phyloP scores from a whole-genome alignment of 2,797 vertebrate genomes.

The Ceryle rudis region DNA sequence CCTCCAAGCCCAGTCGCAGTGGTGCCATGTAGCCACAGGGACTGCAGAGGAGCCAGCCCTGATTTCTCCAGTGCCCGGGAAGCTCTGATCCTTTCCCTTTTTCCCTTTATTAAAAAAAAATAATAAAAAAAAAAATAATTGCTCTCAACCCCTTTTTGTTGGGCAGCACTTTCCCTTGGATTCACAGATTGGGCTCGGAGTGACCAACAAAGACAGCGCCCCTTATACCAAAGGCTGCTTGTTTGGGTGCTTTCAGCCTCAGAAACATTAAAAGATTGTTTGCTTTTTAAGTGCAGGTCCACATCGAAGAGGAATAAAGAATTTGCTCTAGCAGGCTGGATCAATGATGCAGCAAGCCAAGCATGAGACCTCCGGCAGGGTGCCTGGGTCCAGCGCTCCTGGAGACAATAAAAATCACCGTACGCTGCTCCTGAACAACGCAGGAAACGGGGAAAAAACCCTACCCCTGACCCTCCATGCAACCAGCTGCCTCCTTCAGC shows the following conservation, averaged over 20 bases:
- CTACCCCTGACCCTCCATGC: neutral
- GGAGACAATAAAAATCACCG: constrained; percentile 22
- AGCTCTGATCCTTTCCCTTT: neutral
- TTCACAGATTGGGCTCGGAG: neutral
- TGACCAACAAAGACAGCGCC: neutral
- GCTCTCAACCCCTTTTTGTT: neutral
- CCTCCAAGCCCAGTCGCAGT: neutral
- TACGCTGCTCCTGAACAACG: neutral
- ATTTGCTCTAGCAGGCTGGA: constrained; percentile 14
- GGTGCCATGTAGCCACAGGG: neutral
- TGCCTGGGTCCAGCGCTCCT: neutral
- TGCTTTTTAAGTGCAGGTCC: constrained; percentile 24
- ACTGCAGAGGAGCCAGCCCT: neutral
- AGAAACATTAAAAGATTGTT: constrained; percentile 10
- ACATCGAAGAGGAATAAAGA: constrained; percentile 26
- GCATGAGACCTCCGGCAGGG: neutral
- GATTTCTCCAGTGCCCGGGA: neutral
- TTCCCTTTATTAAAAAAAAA: neutral
- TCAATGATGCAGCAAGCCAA: constrained; percentile 22
- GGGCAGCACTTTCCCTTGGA: neutral
- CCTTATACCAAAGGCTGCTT: constrained; percentile 32
- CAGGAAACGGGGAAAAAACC: neutral
- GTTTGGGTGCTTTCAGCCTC: constrained; percentile 13
- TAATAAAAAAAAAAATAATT: neutral
- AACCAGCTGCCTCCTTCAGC: neutral